Evolutionary conservation across 1,140 invertebrate species (phyloP).

Genomic region (Drosophila dunni): DNA sequence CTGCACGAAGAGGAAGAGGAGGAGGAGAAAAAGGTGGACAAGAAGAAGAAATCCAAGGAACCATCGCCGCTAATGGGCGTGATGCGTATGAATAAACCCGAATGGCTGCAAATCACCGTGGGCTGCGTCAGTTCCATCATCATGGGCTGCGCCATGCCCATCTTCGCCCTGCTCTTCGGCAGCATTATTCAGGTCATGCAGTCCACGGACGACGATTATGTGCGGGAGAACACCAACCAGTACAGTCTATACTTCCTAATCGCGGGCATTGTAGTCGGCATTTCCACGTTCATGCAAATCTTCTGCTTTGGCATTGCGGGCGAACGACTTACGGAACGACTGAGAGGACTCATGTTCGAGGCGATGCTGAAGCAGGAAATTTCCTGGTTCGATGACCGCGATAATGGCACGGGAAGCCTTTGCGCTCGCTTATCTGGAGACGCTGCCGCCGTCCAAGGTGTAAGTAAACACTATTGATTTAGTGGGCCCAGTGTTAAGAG

Average conservation of each 20-base stretch:
- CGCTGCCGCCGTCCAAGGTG: conserved; percentile 91
- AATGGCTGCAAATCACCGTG: conserved; percentile 89
- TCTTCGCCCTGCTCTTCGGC: conserved; percentile 92
- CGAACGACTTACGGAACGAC: conserved; percentile 89
- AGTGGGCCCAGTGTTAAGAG: too few relatives aligned
- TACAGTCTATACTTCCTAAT: conserved; percentile 88
- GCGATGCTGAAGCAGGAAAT: conserved; percentile 90
- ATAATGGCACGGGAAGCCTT: conserved; percentile 89
- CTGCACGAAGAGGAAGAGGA: conserved; percentile 46
- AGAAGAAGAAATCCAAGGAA: conserved; percentile 58
- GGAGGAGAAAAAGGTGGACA: conserved; percentile 38
- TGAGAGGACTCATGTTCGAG: conserved; percentile 88
- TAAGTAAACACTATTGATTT: conserved; percentile 79
- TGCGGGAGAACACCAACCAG: conserved; percentile 86
- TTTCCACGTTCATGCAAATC: conserved; percentile 87
- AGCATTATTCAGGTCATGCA: conserved; percentile 89
- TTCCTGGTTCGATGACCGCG: conserved; percentile 90
- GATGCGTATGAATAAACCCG: conserved; percentile 89
- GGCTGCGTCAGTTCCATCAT: conserved; percentile 89
- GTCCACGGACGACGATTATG: conserved; percentile 84
- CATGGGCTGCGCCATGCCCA: conserved; percentile 90
- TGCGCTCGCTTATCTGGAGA: conserved; percentile 90
- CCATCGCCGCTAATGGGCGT: conserved; percentile 85
- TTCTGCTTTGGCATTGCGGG: conserved; percentile 88
- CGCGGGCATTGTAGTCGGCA: conserved; percentile 87